A percentile compares a stretch with the other conserved stretches of the same genome.
Evolutionary conservation across 2,888 invertebrate genomes (phyloP).

Genomic region (Eupithecia exiguata): DNA sequence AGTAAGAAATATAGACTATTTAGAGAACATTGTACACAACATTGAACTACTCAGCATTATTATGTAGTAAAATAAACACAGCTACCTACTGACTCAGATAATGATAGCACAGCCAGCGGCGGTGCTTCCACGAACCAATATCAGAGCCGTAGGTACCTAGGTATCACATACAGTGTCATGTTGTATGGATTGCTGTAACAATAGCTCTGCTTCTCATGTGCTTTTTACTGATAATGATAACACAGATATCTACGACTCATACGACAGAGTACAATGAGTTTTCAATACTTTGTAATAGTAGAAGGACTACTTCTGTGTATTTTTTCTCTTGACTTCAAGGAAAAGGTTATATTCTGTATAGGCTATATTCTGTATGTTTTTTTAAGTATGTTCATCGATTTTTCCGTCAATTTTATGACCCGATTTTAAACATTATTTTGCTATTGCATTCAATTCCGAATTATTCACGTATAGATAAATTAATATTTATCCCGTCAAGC

Average conservation of each 20-base stretch:
- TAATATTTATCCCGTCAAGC: too few relatives aligned
- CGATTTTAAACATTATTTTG: too few relatives aligned
- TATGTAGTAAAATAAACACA: neutral
- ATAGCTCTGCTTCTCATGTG: conserved; percentile 32
- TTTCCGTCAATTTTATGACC: too few relatives aligned
- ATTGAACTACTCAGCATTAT: neutral
- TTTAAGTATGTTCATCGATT: too few relatives aligned
- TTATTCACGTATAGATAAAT: too few relatives aligned
- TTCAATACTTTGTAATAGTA: conserved; percentile 13
- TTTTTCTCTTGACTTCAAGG: too few relatives aligned
- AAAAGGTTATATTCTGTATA: too few relatives aligned
- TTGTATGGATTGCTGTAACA: conserved; percentile 24
- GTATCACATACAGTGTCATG: conserved; percentile 8
- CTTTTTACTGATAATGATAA: conserved; percentile 30
- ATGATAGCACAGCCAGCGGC: neutral
- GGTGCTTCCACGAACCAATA: conserved; percentile 25
- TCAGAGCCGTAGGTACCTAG: neutral
- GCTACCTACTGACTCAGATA: conserved; percentile 9
- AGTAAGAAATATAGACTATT: too few relatives aligned
- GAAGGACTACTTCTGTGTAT: neutral
- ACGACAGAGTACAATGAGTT: neutral
- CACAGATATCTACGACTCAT: too few relatives aligned
- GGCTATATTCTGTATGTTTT: too few relatives aligned
- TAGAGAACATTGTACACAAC: too few relatives aligned
- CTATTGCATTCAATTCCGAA: too few relatives aligned